Conservation (phyloP, 2,113 vertebrate species). For the Tenrec ecaudatus region DNA sequence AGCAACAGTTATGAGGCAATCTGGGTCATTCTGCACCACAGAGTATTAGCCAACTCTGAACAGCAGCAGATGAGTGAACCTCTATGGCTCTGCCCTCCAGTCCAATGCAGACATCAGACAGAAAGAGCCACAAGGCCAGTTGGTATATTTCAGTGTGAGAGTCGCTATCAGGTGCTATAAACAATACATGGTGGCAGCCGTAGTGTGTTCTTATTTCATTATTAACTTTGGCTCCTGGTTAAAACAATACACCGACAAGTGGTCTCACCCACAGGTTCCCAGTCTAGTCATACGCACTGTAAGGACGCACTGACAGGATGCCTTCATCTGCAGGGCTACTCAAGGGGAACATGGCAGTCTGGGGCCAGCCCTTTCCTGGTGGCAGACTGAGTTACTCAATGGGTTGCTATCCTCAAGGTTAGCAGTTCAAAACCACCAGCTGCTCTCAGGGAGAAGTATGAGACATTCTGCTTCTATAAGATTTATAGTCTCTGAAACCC, state of each 20-base stretch:
- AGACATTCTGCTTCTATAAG: too few species aligned
- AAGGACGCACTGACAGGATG: too few species aligned
- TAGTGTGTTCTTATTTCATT: not conserved
- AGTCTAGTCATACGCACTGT: not conserved
- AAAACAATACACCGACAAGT: not conserved
- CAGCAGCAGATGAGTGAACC: not conserved
- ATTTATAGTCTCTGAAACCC: too few species aligned
- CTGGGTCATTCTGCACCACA: not conserved
- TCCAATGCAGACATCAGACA: not conserved
- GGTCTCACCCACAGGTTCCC: not conserved
- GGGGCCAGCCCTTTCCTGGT: not conserved
- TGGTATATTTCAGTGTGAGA: too few species aligned
- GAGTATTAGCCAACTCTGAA: not conserved
- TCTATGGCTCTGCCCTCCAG: not conserved
- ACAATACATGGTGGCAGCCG: not conserved
- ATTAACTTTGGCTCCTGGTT: not conserved
- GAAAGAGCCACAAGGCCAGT: not conserved
- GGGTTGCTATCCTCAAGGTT: too few species aligned
- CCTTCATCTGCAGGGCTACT: not conserved
- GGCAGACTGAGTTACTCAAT: too few species aligned
- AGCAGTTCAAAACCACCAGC: too few species aligned
- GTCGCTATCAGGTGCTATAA: not conserved
- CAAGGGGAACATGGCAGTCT: not conserved
- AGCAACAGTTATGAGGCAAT: too few species aligned
- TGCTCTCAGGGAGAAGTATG: too few species aligned